Base-by-base conservation (phyloP, 2,797 vertebrate species). In the Enteromius mattozi region DNA sequence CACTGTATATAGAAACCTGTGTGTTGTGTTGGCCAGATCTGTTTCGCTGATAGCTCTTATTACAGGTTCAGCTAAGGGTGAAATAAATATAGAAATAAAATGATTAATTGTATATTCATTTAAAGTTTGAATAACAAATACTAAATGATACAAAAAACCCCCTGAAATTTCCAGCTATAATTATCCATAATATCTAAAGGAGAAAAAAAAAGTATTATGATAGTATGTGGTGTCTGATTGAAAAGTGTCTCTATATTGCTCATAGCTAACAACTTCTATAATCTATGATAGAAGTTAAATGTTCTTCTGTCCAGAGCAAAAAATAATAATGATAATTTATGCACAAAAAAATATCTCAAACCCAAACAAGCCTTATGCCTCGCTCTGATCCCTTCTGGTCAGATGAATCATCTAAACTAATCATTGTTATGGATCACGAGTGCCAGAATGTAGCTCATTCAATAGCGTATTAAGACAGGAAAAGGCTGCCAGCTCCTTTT, bases 371-470 rank as follows among this genome's bases (percentile, higher is more conserved):
- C 35, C 24, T 56, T 27, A 40, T 24, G 30, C 47, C 30, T 27
- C 30, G 65, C 42, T 49, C n/a, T 8, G 5, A 37, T 24, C 2
- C 54, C 70, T 74, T 78, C 37, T 78, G 56, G 1, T 49, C 35
- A 47, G 13, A 74, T 82, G 40, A 74, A 49, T 82, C 70, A 66
- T 6, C 16, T 1, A 49, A 74, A 16, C 56, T 40, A 80, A 80
- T 80, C 1, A 80, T 24, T 81, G 54, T 74, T 49, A 82, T 65
- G 54, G 69, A 72, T 63, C 42, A 35, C 3, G 4, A 33, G 19
- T 72, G 37, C 24, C 78, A 45, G 40, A 75, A 40, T 49, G 17
- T 75, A 61, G 42, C 70, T 74, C 69, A 47, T 35, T 81, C 54
- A 72, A 47, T 40, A 81, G 7, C 12, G 6, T 17, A 33, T 33